phyloP scores from a whole-genome alignment of 2,888 invertebrate species.

The Metopia argyrocephala region DNA sequence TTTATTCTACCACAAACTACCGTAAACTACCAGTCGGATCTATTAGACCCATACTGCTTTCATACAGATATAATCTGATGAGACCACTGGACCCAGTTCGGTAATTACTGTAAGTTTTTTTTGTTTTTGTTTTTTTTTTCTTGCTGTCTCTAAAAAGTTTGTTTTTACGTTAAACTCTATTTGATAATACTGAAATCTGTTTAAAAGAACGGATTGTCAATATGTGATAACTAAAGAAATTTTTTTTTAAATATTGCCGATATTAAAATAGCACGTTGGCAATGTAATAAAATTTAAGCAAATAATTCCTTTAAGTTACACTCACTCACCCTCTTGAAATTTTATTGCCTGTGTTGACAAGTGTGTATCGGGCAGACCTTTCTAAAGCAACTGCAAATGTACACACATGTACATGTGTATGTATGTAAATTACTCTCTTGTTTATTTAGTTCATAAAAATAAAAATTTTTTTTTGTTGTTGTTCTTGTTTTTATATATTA shows the following conservation, averaged over 20 bases:
- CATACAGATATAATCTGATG: too few species aligned
- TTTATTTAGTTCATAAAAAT: conserved; percentile 15
- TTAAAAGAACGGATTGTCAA: neutral
- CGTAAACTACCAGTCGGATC: too few species aligned
- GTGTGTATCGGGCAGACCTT: neutral
- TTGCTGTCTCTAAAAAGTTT: too few species aligned
- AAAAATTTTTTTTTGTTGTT: conserved; percentile 10
- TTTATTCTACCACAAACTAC: too few species aligned
- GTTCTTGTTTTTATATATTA: neutral
- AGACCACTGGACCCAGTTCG: too few species aligned
- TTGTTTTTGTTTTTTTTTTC: too few species aligned
- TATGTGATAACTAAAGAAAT: neutral
- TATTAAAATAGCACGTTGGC: too few species aligned
- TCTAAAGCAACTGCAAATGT: neutral
- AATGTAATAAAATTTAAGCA: neutral
- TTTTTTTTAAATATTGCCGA: too few species aligned
- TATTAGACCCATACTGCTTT: too few species aligned
- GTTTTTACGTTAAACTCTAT: too few species aligned
- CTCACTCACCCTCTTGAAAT: neutral
- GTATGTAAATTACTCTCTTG: conserved; percentile 3
- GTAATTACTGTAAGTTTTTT: too few species aligned
- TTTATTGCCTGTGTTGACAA: neutral
- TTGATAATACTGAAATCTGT: too few species aligned
- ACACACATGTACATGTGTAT: neutral
- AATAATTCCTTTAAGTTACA: neutral